Conservation (phyloP, 2,888 invertebrate species). For the Xestia ashworthii region DNA sequence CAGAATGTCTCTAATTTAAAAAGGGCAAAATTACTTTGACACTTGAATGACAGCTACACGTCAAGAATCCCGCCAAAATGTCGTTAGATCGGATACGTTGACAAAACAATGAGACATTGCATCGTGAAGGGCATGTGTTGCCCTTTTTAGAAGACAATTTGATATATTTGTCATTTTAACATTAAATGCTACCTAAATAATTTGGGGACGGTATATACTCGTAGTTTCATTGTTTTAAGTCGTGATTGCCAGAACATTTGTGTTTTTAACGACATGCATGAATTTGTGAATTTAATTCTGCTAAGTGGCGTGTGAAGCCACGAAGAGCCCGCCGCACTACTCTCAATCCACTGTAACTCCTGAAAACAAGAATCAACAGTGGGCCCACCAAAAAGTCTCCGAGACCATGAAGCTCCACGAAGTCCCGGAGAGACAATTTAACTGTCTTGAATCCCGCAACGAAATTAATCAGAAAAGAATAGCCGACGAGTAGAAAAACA, state of each 20-base stretch:
- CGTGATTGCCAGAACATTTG: background rate
- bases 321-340: background rate
- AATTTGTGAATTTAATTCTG: background rate
- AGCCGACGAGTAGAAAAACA: background rate
- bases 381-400: background rate
- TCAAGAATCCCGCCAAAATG: constrained; percentile 55
- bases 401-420: background rate
- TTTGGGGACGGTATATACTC: constrained; percentile 1
- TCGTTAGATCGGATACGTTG: constrained; percentile 29
- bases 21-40: constrained; percentile 38
- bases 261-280: no score
- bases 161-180: constrained; percentile 34
- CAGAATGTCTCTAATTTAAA: background rate
- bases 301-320: background rate
- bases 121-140: constrained; percentile 51
- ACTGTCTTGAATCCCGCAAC: background rate
- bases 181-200: constrained; percentile 24
- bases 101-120: constrained; percentile 52
- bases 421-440: background rate
- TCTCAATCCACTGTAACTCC: background rate
- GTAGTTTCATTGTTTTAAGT: constrained; percentile 28
- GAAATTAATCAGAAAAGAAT: background rate
- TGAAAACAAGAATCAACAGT: background rate
- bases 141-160: constrained; percentile 27
- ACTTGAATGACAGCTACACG: constrained; percentile 29